Percentiles rank a stretch among this genome's conserved stretches.
These are phyloP conservation scores for Trochalopteron elliotii DNA, from an alignment of 2,113 vertebrate genomes.

Conservation along the genomic window DNA sequence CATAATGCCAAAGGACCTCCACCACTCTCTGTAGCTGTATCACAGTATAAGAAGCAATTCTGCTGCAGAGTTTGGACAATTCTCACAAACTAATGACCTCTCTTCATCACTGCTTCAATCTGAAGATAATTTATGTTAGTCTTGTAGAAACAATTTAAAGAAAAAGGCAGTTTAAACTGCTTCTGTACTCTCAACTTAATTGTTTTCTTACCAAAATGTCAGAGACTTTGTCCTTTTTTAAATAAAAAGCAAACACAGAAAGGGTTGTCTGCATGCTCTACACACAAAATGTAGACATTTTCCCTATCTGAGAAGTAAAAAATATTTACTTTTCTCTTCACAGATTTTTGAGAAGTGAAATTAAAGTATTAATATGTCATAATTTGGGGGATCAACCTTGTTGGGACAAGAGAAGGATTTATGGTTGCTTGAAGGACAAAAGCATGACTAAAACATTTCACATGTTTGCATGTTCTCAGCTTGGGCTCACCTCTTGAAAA, in stretches of 20 bases:
- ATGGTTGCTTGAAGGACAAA: not conserved
- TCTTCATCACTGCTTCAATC: not conserved
- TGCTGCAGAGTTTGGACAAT: not conserved
- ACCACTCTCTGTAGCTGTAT: not conserved
- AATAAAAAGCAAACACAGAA: not conserved
- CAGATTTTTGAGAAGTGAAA: not conserved
- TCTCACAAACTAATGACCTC: not conserved
- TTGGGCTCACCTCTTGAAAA: not conserved
- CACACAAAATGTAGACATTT: not conserved
- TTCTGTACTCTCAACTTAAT: not conserved
- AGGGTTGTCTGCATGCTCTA: not conserved
- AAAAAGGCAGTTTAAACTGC: not conserved
- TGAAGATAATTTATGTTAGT: not conserved
- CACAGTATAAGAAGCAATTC: not conserved
- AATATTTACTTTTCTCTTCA: not conserved
- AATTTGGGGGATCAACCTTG: not conserved
- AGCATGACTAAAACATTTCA: not conserved
- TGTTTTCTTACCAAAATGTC: not conserved
- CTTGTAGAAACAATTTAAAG: not conserved
- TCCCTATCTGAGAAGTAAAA: not conserved
- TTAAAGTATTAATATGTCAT: too few relatives aligned
- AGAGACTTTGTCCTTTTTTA: fast-evolving
- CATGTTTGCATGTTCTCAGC: not conserved
- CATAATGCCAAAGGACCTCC: not conserved
- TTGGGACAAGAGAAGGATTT: not conserved